Evolutionary conservation across 2,113 vertebrate species (phyloP).

Genomic region (Apeltes quadracus): DNA sequence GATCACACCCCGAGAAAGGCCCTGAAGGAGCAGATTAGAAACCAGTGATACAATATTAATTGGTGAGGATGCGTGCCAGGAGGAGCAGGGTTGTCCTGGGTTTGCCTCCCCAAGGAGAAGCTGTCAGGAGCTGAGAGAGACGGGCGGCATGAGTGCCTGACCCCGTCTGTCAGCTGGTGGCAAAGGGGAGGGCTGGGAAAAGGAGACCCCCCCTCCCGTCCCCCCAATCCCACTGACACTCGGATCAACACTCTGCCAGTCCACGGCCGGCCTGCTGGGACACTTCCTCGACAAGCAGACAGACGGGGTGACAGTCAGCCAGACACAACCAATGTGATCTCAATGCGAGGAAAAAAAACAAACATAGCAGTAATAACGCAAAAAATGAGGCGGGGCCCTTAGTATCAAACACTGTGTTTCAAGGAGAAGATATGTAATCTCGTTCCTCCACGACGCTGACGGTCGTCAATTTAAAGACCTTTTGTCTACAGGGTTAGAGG

Average conservation of each 20-base stretch:
- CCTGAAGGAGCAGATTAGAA: conserved; percentile 59
- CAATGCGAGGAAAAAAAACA: background rate
- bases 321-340: conserved; percentile 15
- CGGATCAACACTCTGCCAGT: conserved; percentile 75
- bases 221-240: conserved; percentile 65
- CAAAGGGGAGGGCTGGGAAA: conserved; percentile 55
- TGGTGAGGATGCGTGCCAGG: conserved; percentile 70
- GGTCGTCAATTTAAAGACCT: no score
- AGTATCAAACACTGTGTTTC: background rate
- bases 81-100: conserved; percentile 65
- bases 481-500: background rate
- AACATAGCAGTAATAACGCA: background rate
- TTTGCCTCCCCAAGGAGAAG: conserved; percentile 75
- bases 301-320: conserved; percentile 29
- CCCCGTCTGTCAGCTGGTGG: conserved; percentile 82
- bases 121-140: conserved; percentile 78
- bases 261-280: conserved; percentile 67
- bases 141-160: conserved; percentile 76
- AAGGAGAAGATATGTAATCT: background rate
- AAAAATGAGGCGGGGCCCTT: background rate
- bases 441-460: no score
- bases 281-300: conserved; percentile 31
- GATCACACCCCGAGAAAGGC: conserved; percentile 50
- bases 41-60: conserved; percentile 85
- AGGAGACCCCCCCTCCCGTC: conserved; percentile 35